These are phyloP conservation scores for Diacarnus erythraeanus DNA, from an alignment of 37 sponge, comb jelly and placozoan species.

Conservation along the genomic window DNA sequence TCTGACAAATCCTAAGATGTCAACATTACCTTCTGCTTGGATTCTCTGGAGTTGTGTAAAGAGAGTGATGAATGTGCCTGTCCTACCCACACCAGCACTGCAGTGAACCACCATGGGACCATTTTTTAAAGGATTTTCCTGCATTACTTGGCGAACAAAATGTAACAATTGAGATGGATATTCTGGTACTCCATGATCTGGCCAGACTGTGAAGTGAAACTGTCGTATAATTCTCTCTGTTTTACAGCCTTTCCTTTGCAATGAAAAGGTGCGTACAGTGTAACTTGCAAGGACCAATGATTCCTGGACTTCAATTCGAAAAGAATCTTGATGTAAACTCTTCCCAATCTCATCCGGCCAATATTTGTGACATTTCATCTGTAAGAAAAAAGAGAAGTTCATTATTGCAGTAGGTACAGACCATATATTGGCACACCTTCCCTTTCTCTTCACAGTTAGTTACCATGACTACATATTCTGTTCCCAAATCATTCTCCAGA, in stretches of 20 bases:
- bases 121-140: slow-evolving; percentile 29
- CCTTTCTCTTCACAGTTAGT: slow-evolving; percentile 88
- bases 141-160: slow-evolving; percentile 73
- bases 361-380: slow-evolving; percentile 88
- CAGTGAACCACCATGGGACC: slow-evolving; percentile 74
- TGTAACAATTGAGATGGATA: slow-evolving; percentile 77
- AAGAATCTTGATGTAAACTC: slow-evolving; percentile 26
- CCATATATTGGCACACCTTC: slow-evolving; percentile 57
- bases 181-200: slow-evolving; percentile 96
- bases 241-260: slow-evolving; percentile 38
- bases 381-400: background rate
- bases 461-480: slow-evolving; percentile 92
- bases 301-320: slow-evolving; percentile 64
- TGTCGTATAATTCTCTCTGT: slow-evolving; percentile 76
- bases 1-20: slow-evolving; percentile 75
- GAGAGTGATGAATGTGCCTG: slow-evolving; percentile 88
- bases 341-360: slow-evolving; percentile 63
- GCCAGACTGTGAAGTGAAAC: slow-evolving; percentile 94
- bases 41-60: slow-evolving; percentile 69
- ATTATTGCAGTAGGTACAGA: no score
- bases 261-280: slow-evolving; percentile 83
- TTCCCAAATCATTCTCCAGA: slow-evolving; percentile 98
- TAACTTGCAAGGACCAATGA: slow-evolving; percentile 68
- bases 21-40: slow-evolving; percentile 52
- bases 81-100: slow-evolving; percentile 89